Conservation (phyloP, 2,888 invertebrate species). For the Caenorhabditis doughertyi region DNA sequence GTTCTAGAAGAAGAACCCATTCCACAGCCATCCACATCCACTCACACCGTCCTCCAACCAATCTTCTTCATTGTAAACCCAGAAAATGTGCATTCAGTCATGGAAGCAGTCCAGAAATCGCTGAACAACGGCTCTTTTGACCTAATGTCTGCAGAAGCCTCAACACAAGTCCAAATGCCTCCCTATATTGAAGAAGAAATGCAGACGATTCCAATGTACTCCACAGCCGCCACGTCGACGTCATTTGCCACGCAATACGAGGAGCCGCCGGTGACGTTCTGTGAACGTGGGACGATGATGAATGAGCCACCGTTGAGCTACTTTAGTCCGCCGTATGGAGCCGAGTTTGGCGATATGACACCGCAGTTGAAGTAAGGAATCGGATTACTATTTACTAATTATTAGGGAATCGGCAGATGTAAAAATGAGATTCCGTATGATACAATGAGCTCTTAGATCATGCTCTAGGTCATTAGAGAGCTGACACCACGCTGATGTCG, state of each 20-base stretch:
- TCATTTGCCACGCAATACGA: slow-evolving; percentile 48
- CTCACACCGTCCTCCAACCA: slow-evolving; percentile 24
- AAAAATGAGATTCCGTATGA: too few relatives aligned
- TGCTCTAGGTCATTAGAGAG: too few relatives aligned
- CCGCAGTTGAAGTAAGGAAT: slow-evolving; percentile 30
- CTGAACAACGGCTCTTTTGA: not conserved
- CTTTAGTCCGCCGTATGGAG: slow-evolving; percentile 54
- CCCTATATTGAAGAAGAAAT: slow-evolving; percentile 4
- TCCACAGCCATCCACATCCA: not conserved
- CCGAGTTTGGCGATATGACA: slow-evolving; percentile 46
- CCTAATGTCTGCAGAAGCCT: not conserved
- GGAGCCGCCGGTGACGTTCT: slow-evolving; percentile 24
- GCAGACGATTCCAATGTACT: slow-evolving; percentile 27
- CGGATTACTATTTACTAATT: too few relatives aligned
- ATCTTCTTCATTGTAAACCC: slow-evolving; percentile 35
- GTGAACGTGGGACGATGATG: slow-evolving; percentile 54
- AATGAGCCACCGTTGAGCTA: slow-evolving; percentile 26
- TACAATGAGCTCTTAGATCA: too few relatives aligned
- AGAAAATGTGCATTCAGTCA: slow-evolving; percentile 34
- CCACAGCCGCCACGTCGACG: slow-evolving; percentile 7
- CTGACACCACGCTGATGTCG: too few relatives aligned
- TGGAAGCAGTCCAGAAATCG: slow-evolving; percentile 25
- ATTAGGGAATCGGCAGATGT: too few relatives aligned
- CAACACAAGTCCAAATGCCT: not conserved
- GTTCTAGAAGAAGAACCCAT: too few relatives aligned